Evolutionary conservation across 2,888 invertebrate species (phyloP).

Genomic region (Baccha elongata): DNA sequence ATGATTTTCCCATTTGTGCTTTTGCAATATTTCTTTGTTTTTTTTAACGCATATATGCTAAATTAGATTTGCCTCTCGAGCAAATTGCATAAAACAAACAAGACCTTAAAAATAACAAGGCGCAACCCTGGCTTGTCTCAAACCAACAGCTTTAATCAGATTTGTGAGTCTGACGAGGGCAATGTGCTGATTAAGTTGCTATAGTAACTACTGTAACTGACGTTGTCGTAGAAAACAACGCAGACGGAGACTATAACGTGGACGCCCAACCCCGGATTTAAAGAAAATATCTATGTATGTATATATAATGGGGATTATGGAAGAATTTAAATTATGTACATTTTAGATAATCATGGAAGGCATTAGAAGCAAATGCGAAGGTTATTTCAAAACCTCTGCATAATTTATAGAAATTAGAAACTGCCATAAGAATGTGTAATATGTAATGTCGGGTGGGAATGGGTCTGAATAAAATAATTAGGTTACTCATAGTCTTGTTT

Average conservation of each 20-base stretch:
- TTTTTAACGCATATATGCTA: conserved; percentile 18
- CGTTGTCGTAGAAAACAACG: not conserved
- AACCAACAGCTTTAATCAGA: conserved; percentile 60
- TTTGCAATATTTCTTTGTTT: conserved; percentile 4
- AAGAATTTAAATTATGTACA: conserved; percentile 5
- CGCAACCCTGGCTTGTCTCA: conserved; percentile 7
- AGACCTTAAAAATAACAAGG: not conserved
- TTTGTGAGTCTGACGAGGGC: conserved; percentile 64
- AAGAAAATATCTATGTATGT: not conserved
- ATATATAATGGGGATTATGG: conserved; percentile 1
- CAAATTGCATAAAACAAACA: not conserved
- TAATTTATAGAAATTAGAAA: conserved; percentile 27
- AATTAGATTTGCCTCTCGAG: conserved; percentile 29
- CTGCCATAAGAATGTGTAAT: conserved; percentile 17
- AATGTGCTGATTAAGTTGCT: conserved; percentile 58
- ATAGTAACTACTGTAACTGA: conserved; percentile 31
- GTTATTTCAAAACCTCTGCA: conserved; percentile 24
- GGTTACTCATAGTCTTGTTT: too few relatives aligned
- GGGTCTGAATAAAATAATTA: too few relatives aligned
- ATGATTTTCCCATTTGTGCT: conserved; percentile 13
- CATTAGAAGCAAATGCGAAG: too few relatives aligned
- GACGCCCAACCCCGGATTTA: not conserved
- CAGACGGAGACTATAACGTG: not conserved
- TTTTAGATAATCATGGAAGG: conserved; percentile 9
- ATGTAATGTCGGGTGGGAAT: conserved; percentile 22